Conservation (phyloP, 2,113 vertebrate species). For the Gymnobelideus leadbeateri region DNA sequence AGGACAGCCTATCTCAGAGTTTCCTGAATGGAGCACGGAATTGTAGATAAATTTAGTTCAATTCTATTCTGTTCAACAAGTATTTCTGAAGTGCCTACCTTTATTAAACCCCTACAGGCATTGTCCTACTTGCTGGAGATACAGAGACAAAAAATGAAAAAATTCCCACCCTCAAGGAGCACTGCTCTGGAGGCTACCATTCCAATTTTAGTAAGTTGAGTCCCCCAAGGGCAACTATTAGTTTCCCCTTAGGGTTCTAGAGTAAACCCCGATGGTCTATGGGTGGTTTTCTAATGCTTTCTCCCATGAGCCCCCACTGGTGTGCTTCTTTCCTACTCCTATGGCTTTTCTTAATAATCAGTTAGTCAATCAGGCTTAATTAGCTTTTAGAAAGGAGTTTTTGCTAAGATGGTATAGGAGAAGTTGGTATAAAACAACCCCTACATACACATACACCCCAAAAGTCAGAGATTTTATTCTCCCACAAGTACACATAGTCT, state of each 20-base stretch:
- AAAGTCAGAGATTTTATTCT: neutral
- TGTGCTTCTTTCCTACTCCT: neutral
- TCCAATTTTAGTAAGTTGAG: neutral
- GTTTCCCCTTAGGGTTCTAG: neutral
- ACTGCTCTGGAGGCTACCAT: neutral
- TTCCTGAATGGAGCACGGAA: neutral
- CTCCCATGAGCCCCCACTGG: neutral
- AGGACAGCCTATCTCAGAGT: neutral
- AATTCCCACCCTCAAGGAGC: neutral
- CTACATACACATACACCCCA: too few relatives aligned
- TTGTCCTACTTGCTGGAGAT: neutral
- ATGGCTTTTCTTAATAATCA: neutral
- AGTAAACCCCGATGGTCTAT: neutral
- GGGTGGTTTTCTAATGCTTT: neutral
- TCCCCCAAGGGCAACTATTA: neutral
- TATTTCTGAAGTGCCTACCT: neutral
- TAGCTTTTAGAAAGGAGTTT: neutral
- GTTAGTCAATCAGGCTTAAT: neutral
- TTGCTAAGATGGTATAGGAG: neutral
- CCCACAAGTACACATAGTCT: neutral
- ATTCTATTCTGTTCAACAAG: neutral
- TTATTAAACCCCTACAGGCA: neutral
- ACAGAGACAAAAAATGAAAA: neutral
- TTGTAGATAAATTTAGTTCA: neutral
- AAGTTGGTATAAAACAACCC: neutral